Evolutionary conservation across 2,113 vertebrate genomes (phyloP).

Genomic region (Amblyopsis rosae): DNA sequence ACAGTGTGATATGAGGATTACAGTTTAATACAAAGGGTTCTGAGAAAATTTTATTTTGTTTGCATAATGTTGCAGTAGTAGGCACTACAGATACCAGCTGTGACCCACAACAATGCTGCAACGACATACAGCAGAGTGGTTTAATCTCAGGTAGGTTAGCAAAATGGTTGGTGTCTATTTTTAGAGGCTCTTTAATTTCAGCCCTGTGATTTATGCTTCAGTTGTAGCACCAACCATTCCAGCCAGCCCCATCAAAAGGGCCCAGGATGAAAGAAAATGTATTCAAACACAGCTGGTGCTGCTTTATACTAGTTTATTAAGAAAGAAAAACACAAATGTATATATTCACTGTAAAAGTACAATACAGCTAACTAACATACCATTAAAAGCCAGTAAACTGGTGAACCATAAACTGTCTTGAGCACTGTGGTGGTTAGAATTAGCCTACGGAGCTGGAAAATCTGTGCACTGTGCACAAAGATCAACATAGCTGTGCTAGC

Average conservation of each 20-base stretch:
- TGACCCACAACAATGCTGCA: background rate
- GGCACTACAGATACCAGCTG: background rate
- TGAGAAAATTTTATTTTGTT: slow-evolving; percentile 1
- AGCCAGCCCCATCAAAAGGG: slow-evolving; percentile 54
- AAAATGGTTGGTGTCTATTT: slow-evolving; percentile 40
- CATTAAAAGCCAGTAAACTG: background rate
- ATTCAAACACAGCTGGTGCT: slow-evolving; percentile 22
- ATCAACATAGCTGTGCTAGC: background rate
- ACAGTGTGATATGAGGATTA: background rate
- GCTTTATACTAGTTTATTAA: background rate
- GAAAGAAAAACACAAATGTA: background rate
- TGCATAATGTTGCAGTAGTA: slow-evolving; percentile 26
- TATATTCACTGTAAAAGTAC: background rate
- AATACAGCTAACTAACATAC: background rate
- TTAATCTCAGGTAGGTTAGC: slow-evolving; percentile 44
- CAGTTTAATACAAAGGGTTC: background rate
- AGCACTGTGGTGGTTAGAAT: slow-evolving; percentile 1
- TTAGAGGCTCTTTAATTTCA: slow-evolving; percentile 39
- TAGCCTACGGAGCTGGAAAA: slow-evolving; percentile 13
- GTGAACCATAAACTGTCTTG: background rate
- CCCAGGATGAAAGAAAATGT: slow-evolving; percentile 47
- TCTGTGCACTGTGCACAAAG: slow-evolving; percentile 6
- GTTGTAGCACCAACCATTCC: slow-evolving; percentile 46
- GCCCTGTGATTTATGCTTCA: slow-evolving; percentile 57
- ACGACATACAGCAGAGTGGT: background rate